These are phyloP conservation scores for Pachypeltis micranthus DNA, from an alignment of 1,140 invertebrate species.

Conservation along the genomic window DNA sequence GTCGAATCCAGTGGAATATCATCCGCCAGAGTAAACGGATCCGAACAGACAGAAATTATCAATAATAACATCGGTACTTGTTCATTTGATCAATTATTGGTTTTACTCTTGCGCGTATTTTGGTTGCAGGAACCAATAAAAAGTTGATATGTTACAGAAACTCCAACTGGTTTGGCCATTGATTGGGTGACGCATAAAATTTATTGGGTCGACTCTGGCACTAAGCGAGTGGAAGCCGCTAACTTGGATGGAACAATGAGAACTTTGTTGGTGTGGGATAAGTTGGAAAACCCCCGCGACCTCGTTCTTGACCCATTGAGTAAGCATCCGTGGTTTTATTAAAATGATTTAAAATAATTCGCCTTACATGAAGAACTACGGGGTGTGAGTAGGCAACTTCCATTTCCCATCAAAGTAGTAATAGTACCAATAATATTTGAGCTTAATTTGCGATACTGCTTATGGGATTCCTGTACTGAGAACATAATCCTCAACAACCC, in stretches of 20 bases:
- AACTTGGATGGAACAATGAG: constrained; percentile 64
- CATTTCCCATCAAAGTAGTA: no score
- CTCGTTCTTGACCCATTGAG: constrained; percentile 71
- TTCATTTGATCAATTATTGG: not conserved
- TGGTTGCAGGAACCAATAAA: not conserved
- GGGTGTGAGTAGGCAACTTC: no score
- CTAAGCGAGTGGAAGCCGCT: constrained; percentile 69
- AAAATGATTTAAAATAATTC: no score
- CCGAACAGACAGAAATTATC: constrained; percentile 53
- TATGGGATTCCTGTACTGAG: no score
- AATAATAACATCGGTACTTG: constrained; percentile 54
- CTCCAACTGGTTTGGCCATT: constrained; percentile 62
- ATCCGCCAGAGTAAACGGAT: constrained; percentile 62
- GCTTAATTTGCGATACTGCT: no score
- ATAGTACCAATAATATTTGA: no score
- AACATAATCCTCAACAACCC: no score
- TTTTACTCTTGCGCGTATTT: constrained; percentile 8
- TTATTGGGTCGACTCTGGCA: constrained; percentile 79
- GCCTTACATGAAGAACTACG: no score
- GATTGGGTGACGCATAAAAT: constrained; percentile 79
- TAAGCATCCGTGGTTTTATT: no score
- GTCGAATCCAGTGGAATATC: constrained; percentile 71
- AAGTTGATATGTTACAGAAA: constrained; percentile 38
- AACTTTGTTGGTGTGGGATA: constrained; percentile 63
- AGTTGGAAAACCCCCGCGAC: constrained; percentile 68